Evolutionary conservation across 2,888 invertebrate genomes (phyloP).

Genomic region (Pilophorus perplexus): DNA sequence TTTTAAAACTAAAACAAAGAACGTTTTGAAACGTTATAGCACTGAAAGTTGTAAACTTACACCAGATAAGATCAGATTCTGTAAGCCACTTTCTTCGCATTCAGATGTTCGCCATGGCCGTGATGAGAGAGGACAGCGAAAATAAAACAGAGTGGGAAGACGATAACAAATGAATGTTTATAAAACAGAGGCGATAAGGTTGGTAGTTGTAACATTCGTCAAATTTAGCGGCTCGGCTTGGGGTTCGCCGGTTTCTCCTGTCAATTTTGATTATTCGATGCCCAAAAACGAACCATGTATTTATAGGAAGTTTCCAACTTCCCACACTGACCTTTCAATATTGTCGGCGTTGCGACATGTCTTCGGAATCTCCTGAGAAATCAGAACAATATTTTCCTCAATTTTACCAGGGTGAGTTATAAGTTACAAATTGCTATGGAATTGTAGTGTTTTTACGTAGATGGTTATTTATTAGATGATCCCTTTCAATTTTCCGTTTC

Average conservation of each 20-base stretch:
- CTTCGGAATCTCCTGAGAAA: conserved; percentile 1
- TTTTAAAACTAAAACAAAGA: no score
- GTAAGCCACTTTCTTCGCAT: no score
- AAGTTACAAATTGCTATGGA: background rate
- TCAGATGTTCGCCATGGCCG: no score
- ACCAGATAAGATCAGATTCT: no score
- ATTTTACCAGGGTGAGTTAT: conserved; percentile 14
- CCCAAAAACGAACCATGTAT: background rate
- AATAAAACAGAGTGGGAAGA: no score
- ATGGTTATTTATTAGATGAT: background rate
- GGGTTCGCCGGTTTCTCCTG: background rate
- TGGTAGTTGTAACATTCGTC: background rate
- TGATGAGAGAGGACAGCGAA: no score
- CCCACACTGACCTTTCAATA: background rate
- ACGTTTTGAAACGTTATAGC: no score
- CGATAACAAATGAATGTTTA: conserved; percentile 16
- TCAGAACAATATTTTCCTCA: conserved; percentile 17
- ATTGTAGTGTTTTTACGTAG: background rate
- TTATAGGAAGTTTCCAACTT: background rate
- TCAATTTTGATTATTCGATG: background rate
- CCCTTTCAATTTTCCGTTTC: background rate
- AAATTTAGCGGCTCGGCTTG: conserved; percentile 14
- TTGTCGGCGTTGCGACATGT: background rate
- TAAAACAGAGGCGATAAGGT: background rate
- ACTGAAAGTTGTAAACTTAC: no score